These are phyloP conservation scores for Oryctolagus cuniculus DNA, from an alignment of 2,113 vertebrate genomes.

Conservation along the genomic window mOryCun1.1 NC_091433.1:131940001-131940500, in stretches of 20 bases:
- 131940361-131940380: neutral
- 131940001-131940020: neutral
- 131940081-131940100: neutral
- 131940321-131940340: neutral
- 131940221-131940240: neutral
- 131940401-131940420: neutral
- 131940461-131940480: neutral
- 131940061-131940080: neutral
- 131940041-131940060: neutral
- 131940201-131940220: neutral
- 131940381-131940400: neutral
- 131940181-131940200: neutral
- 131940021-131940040: neutral
- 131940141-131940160: neutral
- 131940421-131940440: neutral
- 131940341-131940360: neutral
- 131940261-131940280: conserved; percentile 12
- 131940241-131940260: neutral
- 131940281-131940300: neutral
- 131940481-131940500: neutral
- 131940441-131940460: neutral
- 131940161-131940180: neutral
- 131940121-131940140: neutral
- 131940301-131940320: neutral
- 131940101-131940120: neutral